Conservation (phyloP, 2,888 invertebrate genomes). For the Napeogenes inachia region DNA sequence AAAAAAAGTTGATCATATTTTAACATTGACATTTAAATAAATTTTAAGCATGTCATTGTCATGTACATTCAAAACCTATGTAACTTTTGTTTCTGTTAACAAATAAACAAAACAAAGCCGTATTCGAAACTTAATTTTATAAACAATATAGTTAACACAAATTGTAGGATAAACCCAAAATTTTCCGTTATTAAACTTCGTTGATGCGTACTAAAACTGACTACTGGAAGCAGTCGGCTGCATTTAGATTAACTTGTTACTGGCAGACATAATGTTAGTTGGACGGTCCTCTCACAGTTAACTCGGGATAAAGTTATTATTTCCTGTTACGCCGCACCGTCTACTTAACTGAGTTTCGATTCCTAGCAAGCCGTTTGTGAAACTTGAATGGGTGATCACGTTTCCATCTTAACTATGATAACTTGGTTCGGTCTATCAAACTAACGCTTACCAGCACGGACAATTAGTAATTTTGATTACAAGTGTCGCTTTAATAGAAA, state of each 20-base stretch:
- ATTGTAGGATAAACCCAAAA: conserved; percentile 56
- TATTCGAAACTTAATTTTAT: conserved; percentile 24
- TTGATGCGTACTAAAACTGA: conserved; percentile 65
- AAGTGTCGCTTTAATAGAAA: no score
- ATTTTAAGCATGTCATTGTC: no score
- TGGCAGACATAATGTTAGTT: conserved; percentile 75
- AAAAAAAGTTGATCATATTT: not conserved
- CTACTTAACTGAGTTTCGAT: conserved; percentile 71
- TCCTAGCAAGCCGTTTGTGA: conserved; percentile 65
- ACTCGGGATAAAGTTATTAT: conserved; percentile 74
- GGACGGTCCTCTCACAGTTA: conserved; percentile 68
- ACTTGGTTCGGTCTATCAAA: conserved; percentile 59
- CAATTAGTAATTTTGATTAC: no score
- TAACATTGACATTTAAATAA: not conserved
- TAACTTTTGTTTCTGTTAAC: conserved; percentile 7
- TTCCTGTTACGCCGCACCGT: conserved; percentile 69
- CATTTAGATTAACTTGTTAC: conserved; percentile 77
- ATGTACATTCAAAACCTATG: not conserved
- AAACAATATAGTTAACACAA: conserved; percentile 42
- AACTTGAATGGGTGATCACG: conserved; percentile 73
- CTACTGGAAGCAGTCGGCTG: conserved; percentile 64
- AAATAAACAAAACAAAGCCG: conserved; percentile 33
- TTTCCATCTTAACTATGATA: conserved; percentile 63
- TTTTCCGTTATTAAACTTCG: conserved; percentile 70
- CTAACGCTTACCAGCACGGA: conserved; percentile 52